A percentile compares a stretch with the other conserved stretches of the same genome.
phyloP scores from a whole-genome alignment of 2,797 vertebrate genomes.

The Neosilurus mollespiculum region DNA sequence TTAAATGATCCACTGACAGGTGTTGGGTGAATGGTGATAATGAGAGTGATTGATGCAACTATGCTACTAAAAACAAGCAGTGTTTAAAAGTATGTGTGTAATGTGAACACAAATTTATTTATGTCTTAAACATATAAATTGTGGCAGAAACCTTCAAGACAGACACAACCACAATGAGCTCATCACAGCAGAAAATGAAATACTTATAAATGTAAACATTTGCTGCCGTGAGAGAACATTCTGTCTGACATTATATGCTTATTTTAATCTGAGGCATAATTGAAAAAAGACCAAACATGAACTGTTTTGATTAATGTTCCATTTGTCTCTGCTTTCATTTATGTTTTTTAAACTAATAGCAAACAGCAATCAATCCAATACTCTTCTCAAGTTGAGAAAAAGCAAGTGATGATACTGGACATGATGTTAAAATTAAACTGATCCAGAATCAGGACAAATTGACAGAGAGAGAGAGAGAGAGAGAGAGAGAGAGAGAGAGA shows the following conservation, averaged over 20 bases:
- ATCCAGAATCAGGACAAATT: neutral
- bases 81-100: neutral
- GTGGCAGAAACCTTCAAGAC: neutral
- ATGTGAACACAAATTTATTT: slow-evolving; percentile 3
- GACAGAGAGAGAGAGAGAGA: neutral
- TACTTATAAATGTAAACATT: neutral
- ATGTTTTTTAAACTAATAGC: neutral
- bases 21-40: neutral
- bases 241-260: neutral
- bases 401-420: neutral
- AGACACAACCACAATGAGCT: neutral
- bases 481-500: neutral
- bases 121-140: neutral
- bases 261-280: slow-evolving; percentile 15
- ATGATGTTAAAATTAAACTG: neutral
- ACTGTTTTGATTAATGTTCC: slow-evolving; percentile 14
- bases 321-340: slow-evolving; percentile 25
- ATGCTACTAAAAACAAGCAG: neutral
- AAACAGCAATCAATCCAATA: neutral
- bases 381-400: neutral
- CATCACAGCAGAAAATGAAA: slow-evolving; percentile 9
- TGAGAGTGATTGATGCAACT: neutral
- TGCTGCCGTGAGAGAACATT: neutral
- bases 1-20: neutral
- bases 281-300: slow-evolving; percentile 5